Base-by-base conservation (phyloP, 2,797 vertebrate species). In the Tragopan temminckii region DNA sequence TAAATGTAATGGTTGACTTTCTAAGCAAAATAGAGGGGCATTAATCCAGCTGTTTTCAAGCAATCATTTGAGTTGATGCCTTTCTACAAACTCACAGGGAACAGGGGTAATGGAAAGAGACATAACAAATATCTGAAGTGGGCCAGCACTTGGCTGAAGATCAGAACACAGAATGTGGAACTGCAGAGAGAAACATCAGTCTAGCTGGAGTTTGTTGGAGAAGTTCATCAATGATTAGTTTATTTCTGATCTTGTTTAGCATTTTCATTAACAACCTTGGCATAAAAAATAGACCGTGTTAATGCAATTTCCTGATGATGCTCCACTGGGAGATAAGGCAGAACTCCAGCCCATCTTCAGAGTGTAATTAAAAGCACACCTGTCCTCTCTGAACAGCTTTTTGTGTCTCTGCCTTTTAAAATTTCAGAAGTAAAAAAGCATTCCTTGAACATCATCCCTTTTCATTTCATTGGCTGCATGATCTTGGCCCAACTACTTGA, bases 221-320 rank as follows among this genome's bases (percentile, higher is more conserved):
- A 23, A 53, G 23, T 74, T 82, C 31, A 64, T 90, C 25, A 77
- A 38, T 57, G 33, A 68, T 67, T 64, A 85, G 35, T 89, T 91
- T 94, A 87, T 85, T 90, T 93, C 72, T 93, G 40, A 63, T 93
- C 43, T 90, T 94, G 64, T 91, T 96, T 89, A 85, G 90, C 25
- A 17, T 46, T 87, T 85, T 59, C 36, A 63, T 88, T 87, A 87
- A 59, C 71, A 82, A 71, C 48, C 29, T 64, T 85, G 45, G 45
- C 69, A 48, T 78, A 90, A 90, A 87, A 86, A 80, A 70, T 45
- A 81, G 84, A 52, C 53, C 20, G 19, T 69, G 38, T 74, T 92
- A 95, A 95, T 93, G 55, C 90, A 40, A 80, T 82, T 94, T 90
- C 92, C 71, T 93, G 83, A 82, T 95, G 75, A 70, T 6, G 3